Percentiles rank a stretch among this genome's conserved stretches.
phyloP scores from a whole-genome alignment of 2,797 vertebrate species.

The Parotocinclus haroldoi region DNA sequence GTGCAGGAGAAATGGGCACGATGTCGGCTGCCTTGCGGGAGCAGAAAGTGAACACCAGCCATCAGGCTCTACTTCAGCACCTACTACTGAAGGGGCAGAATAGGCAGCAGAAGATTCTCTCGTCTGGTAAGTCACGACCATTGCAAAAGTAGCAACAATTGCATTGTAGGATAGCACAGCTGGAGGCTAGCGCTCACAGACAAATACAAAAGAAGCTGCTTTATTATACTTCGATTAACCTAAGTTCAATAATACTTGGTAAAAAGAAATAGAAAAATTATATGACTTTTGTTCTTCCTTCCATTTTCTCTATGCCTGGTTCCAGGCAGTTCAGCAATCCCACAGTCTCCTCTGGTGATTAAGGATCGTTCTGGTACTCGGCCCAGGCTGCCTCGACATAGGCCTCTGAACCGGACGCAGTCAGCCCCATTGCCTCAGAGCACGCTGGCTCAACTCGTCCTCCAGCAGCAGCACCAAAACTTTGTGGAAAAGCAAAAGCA shows the following conservation, averaged over 20 bases:
- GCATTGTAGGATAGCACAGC: too few species aligned
- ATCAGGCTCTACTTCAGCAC: slow-evolving; percentile 95
- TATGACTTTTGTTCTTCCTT: too few species aligned
- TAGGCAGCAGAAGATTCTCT: slow-evolving; percentile 92
- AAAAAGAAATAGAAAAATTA: too few species aligned
- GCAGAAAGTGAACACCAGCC: slow-evolving; percentile 90
- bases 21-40: slow-evolving; percentile 74
- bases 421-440: slow-evolving; percentile 95
- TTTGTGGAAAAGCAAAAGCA: slow-evolving; percentile 98
- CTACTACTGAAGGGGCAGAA: slow-evolving; percentile 96
- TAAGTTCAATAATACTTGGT: too few species aligned
- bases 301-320: slow-evolving; percentile 44
- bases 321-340: slow-evolving; percentile 79
- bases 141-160: too few species aligned
- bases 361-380: slow-evolving; percentile 85
- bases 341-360: slow-evolving; percentile 85
- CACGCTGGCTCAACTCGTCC: slow-evolving; percentile 93
- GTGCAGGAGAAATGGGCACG: slow-evolving; percentile 78
- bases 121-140: slow-evolving; percentile 78
- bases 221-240: too few species aligned
- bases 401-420: slow-evolving; percentile 94
- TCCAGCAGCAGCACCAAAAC: slow-evolving; percentile 98
- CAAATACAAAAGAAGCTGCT: too few species aligned
- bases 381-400: slow-evolving; percentile 90
- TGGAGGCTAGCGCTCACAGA: too few species aligned